Percentiles rank a stretch among this genome's conserved stretches.
phyloP scores from a whole-genome alignment of 2,797 vertebrate species.

The Morelia viridis region DNA sequence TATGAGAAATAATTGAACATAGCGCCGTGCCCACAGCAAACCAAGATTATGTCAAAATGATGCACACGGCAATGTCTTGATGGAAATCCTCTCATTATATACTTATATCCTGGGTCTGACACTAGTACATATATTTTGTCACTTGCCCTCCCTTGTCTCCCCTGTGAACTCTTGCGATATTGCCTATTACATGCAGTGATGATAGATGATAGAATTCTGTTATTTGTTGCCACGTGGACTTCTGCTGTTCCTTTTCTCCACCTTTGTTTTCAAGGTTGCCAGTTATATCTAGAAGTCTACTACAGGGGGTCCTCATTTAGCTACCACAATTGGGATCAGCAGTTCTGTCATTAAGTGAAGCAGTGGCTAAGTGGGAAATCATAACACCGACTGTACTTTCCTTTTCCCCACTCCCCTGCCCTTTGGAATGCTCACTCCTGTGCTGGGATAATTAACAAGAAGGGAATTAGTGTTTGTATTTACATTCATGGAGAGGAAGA shows the following conservation, averaged over 20 bases:
- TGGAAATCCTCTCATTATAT: not conserved
- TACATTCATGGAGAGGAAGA: not conserved
- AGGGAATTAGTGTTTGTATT: not conserved
- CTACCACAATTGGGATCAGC: not conserved
- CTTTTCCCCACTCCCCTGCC: not conserved
- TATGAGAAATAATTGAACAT: conserved; percentile 6
- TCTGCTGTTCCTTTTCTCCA: not conserved
- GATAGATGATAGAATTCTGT: not conserved
- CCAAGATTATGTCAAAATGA: not conserved
- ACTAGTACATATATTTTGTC: not conserved
- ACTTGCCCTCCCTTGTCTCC: not conserved
- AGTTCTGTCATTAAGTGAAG: not conserved
- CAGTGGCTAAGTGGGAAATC: not conserved
- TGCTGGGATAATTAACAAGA: not conserved
- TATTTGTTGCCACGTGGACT: not conserved
- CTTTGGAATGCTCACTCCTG: not conserved
- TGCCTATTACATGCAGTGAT: not conserved
- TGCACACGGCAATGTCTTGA: not conserved
- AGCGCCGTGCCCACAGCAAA: not conserved
- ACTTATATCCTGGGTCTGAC: not conserved
- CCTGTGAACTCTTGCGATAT: not conserved
- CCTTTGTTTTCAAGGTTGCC: not conserved
- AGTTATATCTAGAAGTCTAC: not conserved
- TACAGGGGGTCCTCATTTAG: not conserved
- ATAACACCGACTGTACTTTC: not conserved